phyloP scores from a whole-genome alignment of 2,113 vertebrate species.

The Baryphthengus martii region DNA sequence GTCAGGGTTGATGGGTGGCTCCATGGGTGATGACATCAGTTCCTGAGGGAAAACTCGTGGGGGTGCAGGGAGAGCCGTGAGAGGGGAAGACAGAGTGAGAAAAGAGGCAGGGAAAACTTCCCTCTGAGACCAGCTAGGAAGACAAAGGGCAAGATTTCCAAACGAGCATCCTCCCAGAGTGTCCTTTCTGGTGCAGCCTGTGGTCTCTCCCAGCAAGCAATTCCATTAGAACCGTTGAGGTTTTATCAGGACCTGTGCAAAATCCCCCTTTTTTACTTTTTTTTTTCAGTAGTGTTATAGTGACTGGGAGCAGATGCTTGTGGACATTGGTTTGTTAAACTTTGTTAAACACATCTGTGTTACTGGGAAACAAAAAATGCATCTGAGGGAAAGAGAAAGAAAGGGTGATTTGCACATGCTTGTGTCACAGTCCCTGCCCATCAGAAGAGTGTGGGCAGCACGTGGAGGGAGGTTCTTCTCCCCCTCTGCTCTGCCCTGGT shows the following conservation, averaged over 20 bases:
- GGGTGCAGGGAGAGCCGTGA: background rate
- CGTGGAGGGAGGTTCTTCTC: background rate
- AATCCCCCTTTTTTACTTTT: background rate
- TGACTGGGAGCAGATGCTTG: background rate
- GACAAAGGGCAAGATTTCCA: background rate
- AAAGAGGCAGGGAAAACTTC: background rate
- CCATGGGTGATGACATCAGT: fast-evolving
- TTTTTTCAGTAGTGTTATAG: background rate
- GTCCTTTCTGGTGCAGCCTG: background rate
- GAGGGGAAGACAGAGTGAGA: background rate
- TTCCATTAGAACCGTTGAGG: too few species aligned
- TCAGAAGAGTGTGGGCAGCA: background rate
- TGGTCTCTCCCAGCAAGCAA: background rate
- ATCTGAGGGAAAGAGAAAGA: too few species aligned
- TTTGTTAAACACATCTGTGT: too few species aligned
- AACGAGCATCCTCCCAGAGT: background rate
- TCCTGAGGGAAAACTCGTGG: background rate
- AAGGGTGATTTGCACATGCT: background rate
- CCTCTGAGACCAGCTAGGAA: background rate
- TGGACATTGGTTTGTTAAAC: background rate
- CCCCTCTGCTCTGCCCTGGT: background rate
- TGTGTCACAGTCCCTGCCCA: background rate
- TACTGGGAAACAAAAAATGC: too few species aligned
- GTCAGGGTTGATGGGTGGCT: background rate
- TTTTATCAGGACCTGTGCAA: background rate